phyloP scores from a whole-genome alignment of 2,888 invertebrate genomes.

The Heliconius erato region DNA sequence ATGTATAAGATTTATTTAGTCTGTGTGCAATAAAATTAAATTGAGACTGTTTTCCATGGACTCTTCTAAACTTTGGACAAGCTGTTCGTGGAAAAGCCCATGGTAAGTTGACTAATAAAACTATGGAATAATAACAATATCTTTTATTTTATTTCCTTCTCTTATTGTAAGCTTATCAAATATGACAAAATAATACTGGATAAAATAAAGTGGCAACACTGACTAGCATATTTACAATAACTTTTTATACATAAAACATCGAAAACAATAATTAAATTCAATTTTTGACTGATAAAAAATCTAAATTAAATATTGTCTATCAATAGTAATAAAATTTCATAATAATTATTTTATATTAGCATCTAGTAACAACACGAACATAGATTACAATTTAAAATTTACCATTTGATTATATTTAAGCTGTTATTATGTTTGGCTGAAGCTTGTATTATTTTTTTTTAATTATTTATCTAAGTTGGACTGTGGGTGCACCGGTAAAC shows the following conservation, averaged over 20 bases:
- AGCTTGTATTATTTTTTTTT: background rate
- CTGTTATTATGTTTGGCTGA: constrained; percentile 17
- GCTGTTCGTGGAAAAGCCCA: constrained; percentile 81
- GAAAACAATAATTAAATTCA: background rate
- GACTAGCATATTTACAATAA: constrained; percentile 55
- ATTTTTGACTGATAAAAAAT: background rate
- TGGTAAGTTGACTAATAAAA: constrained; percentile 83
- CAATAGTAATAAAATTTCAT: constrained; percentile 2
- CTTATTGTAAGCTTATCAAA: constrained; percentile 28
- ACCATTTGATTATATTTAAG: constrained; percentile 1
- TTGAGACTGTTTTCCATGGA: constrained; percentile 83
- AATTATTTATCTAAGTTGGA: constrained; percentile 50
- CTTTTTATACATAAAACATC: constrained; percentile 4
- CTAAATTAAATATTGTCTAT: background rate
- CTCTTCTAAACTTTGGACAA: constrained; percentile 79
- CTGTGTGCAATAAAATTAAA: constrained; percentile 74
- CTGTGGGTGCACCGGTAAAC: constrained; percentile 63
- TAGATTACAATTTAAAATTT: background rate
- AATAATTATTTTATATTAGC: background rate
- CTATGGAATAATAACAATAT: constrained; percentile 59
- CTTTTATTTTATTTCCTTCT: constrained; percentile 65
- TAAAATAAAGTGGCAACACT: constrained; percentile 34
- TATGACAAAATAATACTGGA: constrained; percentile 33
- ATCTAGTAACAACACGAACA: constrained; percentile 8
- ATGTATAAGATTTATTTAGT: constrained; percentile 53